Evolutionary conservation across 1,140 invertebrate genomes (phyloP).

Genomic region (Acromyrmex echinatior): DNA sequence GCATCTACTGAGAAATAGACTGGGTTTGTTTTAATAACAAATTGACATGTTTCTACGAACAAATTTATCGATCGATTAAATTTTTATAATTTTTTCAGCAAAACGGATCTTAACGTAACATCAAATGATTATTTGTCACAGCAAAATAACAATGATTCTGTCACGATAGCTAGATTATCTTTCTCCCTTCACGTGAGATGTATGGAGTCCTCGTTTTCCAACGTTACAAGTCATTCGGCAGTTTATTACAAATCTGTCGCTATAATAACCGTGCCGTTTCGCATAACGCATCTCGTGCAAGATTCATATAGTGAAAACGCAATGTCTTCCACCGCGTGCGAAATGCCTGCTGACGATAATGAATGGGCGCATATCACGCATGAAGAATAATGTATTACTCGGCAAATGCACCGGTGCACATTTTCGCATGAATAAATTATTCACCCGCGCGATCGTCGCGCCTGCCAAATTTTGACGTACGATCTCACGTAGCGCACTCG

Average conservation of each 20-base stretch:
- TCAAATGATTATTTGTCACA: background rate
- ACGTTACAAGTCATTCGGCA: conserved; percentile 2
- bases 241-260: conserved; percentile 30
- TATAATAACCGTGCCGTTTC: conserved; percentile 19
- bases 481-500: background rate
- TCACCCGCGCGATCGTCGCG: background rate
- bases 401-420: background rate
- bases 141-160: background rate
- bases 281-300: conserved; percentile 37
- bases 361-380: conserved; percentile 34
- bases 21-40: background rate
- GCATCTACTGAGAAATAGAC: background rate
- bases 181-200: background rate
- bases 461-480: background rate
- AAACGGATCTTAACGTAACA: background rate
- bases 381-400: conserved; percentile 33
- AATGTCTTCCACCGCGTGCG: conserved; percentile 39
- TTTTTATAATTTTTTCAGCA: background rate
- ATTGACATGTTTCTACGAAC: background rate
- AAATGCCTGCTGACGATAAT: conserved; percentile 48
- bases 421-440: conserved; percentile 11
- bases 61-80: background rate
- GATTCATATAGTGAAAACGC: conserved; percentile 42
- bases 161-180: background rate
- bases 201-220: background rate